Evolutionary conservation across 23 tunicate species (phyloP), one percentile per base, ranked within the genome.

Genomic region (Halocynthia aurantium): DNA sequence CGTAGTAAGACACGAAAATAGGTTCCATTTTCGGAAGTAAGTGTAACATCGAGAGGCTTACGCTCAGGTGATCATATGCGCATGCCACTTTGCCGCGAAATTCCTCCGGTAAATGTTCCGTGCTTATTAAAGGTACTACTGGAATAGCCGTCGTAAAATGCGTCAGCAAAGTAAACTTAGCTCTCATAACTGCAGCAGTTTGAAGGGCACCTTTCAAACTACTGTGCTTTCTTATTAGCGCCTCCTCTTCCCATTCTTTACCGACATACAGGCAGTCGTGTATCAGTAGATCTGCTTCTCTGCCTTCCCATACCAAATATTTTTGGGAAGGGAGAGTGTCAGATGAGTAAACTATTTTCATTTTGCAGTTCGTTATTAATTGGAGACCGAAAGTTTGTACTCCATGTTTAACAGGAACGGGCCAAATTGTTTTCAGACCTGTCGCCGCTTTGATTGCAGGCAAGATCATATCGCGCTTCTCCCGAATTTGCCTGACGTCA

Each of bases 271-370:
- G 13, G 21, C 89, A 84, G 61, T 90, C 96, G 52, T 90, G 96
- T 11, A 90, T 84, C 17, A 90, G 75, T 5, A 90, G 56, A 71
- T 90, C 89, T 7, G 86, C 89, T 10, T 61, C 52, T n/a, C 6
- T 19, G 44, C 96, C 96, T 50, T 76, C 70, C 52, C 63, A 21
- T 15, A 84, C 81, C 13, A 90, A 54, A 20, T 69, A 15, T 18
- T 70, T 31, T 50, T 56, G 52, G 84, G 76, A 66, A 13, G 96
- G 89, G 64, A 81, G 52, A 8, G 96, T 90, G 80, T 90, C 96
- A 5, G 96, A 75, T 31, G 96, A 84, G 64, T 84, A 90, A 12
- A 67, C 89, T 21, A 90, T 55, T 55, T 81, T 86, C 50, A 76
- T 71, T 40, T 80, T 57, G 65, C 77, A 31, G 6, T 22, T 13